Evolutionary conservation across 2,797 vertebrate genomes (phyloP).

Genomic region (Tragelaphus eurycerus): DNA sequence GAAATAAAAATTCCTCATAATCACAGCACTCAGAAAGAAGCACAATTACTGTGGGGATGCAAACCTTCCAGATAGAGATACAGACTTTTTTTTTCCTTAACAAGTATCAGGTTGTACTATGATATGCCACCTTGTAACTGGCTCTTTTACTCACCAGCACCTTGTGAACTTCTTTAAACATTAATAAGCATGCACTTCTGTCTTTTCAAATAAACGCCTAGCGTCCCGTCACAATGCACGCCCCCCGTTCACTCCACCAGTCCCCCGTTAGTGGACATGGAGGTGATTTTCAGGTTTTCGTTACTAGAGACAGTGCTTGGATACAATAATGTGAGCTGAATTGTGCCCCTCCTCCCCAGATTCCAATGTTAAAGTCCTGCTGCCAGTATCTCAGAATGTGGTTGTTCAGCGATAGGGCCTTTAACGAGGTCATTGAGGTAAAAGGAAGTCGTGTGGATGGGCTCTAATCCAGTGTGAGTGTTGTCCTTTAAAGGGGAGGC

Average conservation of each 20-base stretch:
- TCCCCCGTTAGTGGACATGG: fast-evolving
- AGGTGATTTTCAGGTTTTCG: fast-evolving
- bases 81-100: not conserved
- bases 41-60: not conserved
- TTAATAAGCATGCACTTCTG: not conserved
- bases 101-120: not conserved
- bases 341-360: not conserved
- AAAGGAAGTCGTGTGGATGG: not conserved
- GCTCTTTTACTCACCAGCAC: not conserved
- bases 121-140: not conserved
- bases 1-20: not conserved
- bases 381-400: not conserved
- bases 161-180: not conserved
- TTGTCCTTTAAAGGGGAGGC: not conserved
- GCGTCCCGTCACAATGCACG: fast-evolving
- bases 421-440: not conserved
- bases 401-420: not conserved
- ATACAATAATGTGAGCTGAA: not conserved
- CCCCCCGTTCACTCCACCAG: not conserved
- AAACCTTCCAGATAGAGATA: not conserved
- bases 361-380: not conserved
- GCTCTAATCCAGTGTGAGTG: not conserved
- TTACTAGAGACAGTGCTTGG: not conserved
- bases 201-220: not conserved
- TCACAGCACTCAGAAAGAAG: not conserved